Percentiles rank a stretch among this genome's conserved stretches.
Evolutionary conservation across 2,113 vertebrate species (phyloP).

Genomic region (Ellobius talpinus): DNA sequence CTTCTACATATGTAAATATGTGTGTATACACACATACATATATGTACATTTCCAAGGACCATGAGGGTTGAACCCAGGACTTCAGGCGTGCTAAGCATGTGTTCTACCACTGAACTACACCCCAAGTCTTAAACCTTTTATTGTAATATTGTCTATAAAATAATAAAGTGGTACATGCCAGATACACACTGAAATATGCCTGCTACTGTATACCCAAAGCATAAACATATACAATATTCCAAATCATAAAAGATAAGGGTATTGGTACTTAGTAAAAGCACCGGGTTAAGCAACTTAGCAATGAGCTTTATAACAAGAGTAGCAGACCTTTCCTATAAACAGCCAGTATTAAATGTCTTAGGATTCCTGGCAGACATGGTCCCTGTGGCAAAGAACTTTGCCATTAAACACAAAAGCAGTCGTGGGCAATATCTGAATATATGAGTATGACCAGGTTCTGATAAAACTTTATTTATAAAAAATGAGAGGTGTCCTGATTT

Average conservation of each 20-base stretch:
- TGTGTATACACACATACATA: too few species aligned
- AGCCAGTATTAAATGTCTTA: neutral
- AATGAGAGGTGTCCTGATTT: neutral
- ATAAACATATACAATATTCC: neutral
- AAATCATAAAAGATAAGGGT: neutral
- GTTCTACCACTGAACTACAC: neutral
- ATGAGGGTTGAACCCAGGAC: neutral
- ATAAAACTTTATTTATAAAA: slow-evolving; percentile 20
- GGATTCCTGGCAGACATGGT: neutral
- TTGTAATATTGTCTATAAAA: neutral
- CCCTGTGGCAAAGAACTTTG: neutral
- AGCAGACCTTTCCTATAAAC: neutral
- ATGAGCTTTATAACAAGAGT: neutral
- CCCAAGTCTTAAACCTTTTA: neutral
- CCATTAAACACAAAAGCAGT: neutral
- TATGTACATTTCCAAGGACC: neutral
- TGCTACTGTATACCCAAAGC: neutral
- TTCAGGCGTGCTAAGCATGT: neutral
- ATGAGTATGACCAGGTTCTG: neutral
- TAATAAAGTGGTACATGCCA: neutral
- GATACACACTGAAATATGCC: neutral
- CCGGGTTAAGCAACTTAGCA: neutral
- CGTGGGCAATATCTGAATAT: neutral
- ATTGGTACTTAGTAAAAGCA: neutral
- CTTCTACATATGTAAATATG: neutral